These are phyloP conservation scores for Euclidia mi DNA, from an alignment of 2,888 invertebrate species.

Conservation along the genomic window DNA sequence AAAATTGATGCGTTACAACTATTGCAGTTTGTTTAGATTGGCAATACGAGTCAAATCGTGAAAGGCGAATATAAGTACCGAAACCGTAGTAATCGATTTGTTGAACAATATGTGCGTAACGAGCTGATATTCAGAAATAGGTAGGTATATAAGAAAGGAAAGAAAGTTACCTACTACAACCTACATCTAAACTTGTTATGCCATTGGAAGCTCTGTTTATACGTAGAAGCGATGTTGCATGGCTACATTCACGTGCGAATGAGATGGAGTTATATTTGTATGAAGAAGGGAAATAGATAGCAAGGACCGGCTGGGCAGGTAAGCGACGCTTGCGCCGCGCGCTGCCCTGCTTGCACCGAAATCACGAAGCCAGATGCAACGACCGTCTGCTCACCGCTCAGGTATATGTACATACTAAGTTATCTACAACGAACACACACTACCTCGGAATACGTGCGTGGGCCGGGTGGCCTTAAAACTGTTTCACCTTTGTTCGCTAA, in stretches of 20 bases:
- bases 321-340: constrained; percentile 63
- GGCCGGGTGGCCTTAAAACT: constrained; percentile 40
- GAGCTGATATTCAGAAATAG: no score
- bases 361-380: constrained; percentile 76
- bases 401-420: constrained; percentile 43
- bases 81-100: neutral
- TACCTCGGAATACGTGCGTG: constrained; percentile 41
- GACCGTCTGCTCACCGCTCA: constrained; percentile 58
- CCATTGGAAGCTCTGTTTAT: constrained; percentile 55
- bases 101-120: no score
- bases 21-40: neutral
- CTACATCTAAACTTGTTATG: constrained; percentile 50
- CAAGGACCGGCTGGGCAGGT: constrained; percentile 76
- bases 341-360: constrained; percentile 66
- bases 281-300: constrained; percentile 59
- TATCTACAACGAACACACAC: constrained; percentile 35
- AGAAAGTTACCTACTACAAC: constrained; percentile 29
- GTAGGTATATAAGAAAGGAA: neutral
- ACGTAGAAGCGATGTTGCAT: constrained; percentile 63
- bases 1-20: no score
- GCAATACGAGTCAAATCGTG: neutral
- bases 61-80: no score
- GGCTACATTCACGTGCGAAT: constrained; percentile 58
- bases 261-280: constrained; percentile 44
- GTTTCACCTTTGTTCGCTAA: constrained; percentile 27